Base-by-base conservation (phyloP, 2,888 invertebrate genomes). In the Drosophila pseudotakahashii region DNA sequence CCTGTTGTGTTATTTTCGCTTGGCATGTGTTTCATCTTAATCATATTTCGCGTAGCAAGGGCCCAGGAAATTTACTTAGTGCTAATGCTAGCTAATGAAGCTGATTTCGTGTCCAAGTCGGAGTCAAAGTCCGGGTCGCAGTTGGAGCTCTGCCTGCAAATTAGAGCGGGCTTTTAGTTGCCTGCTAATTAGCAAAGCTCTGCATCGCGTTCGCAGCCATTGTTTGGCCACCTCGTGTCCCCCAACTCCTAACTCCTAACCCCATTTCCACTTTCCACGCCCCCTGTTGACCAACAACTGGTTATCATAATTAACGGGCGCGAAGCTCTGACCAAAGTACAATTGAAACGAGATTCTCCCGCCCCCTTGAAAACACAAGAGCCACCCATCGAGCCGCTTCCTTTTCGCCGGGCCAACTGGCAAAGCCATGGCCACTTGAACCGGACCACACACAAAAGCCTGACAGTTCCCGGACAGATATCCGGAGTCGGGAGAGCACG, bases 21-120 rank as follows among this genome's bases (percentile, higher is more conserved):
- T 88, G 82, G 88, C 88, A 81, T 82, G 82, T 85, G 85, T 81
- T 82, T 85, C 76, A 77, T 82, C 82, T 83, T 81, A 84, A 83
- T 83, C 79, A 81, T 47, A 41, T 71, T 63, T 63, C 34, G 45
- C 36, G 63, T 59, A 39, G 67, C 23, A 34, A 26, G 64, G 67
- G 51, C 30, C 42, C 50, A 36, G 52, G 82, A 84, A 84, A 87
- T 85, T 85, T 85, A 81, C 75, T 82, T 87, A 81, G 77, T 68
- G 79, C 85, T 81, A 81, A 81, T 81, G 88, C 75, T 57, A 75
- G 79, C 85, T 87, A 82, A 82, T 87, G 81, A 87, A 82, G 71
- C 85, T 77, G 61, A 76, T 83, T 66, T 26, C 73, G 79, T 84
- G 82, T 71, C 77, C 55, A 79, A 36, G 81, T 68, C 79, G 71